These are phyloP conservation scores for Notarius lentiginosus DNA, from an alignment of 2,113 vertebrate species.

Conservation along the genomic window DNA sequence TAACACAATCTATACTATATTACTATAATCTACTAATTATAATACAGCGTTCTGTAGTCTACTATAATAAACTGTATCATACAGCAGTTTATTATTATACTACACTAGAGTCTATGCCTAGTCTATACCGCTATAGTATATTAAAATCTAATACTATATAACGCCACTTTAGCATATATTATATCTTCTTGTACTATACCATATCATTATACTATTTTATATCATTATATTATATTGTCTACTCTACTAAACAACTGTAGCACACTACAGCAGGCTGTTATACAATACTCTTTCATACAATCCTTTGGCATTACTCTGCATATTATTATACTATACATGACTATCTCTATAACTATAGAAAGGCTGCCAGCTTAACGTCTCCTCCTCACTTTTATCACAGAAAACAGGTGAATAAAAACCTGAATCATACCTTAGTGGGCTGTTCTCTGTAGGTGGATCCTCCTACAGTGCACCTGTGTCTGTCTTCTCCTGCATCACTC, in stretches of 20 bases:
- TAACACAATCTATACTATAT: background rate
- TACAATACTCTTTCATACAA: background rate
- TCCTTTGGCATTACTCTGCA: background rate
- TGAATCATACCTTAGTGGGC: constrained; percentile 8
- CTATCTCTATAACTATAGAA: too few relatives aligned
- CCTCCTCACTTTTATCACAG: background rate
- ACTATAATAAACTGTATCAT: background rate
- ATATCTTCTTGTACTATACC: background rate
- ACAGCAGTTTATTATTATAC: background rate
- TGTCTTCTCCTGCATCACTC: constrained; percentile 28
- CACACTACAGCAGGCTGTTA: background rate
- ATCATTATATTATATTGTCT: background rate
- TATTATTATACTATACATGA: background rate
- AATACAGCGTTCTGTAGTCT: background rate
- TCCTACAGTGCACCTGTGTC: constrained; percentile 17
- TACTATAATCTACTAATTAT: background rate
- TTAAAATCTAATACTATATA: background rate
- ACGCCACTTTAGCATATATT: background rate
- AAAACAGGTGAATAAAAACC: background rate
- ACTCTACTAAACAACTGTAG: background rate
- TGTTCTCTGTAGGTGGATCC: background rate
- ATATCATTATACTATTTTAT: background rate
- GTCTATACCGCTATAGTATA: background rate
- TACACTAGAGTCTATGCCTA: background rate
- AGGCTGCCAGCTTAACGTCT: background rate